Base-by-base conservation (phyloP, 2,888 invertebrate species). In the Tricholauxania praeusta region DNA sequence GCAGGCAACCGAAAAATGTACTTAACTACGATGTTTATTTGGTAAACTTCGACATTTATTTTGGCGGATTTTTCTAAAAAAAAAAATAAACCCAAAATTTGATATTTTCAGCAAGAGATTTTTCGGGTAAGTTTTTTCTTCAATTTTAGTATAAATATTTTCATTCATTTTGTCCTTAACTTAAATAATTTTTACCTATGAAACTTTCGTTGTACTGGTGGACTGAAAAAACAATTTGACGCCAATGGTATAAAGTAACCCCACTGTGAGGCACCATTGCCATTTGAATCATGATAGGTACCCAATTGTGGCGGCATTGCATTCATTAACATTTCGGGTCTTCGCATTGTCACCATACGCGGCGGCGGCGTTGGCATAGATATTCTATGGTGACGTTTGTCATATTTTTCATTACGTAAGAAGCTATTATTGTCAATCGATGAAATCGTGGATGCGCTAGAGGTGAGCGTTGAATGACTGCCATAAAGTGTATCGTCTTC, bases 191-290 rank as follows among this genome's bases (percentile, higher is more conserved):
- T 79, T 76, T 82, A 86, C 86, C 86, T 86, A 77, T 76, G 79
- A 64, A 78, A 78, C 67, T 84, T 80, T 48, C 85, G 78, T 64
- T 83, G 81, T 76, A 84, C 80, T 12, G 86, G 86, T 10, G 87
- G 86, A 82, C 86, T 87, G 65, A 87, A 83, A 78, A 82, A 91
- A 73, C 89, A 86, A 76, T 90, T 89, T 47, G 84, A 81, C 47
- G 85, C 79, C 72, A 88, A 78, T 10, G 91, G 91, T 77, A 91
- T 89, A 81, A 91, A 91, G 81, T 90, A 91, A 1, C 91, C 91
- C 78, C 91, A 84, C 80, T 91, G 91, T 12, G 91, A 90, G 53
- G 83, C 77, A 53, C 76, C 70, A 67, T 74, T 74, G 17, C 19
- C 66, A 69, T 78, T 78, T 10, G 79, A 75, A 73, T 83, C 81